These are phyloP conservation scores for Psittacula cyanocephala DNA, from an alignment of 2,113 vertebrate genomes.

Conservation along the genomic window DNA sequence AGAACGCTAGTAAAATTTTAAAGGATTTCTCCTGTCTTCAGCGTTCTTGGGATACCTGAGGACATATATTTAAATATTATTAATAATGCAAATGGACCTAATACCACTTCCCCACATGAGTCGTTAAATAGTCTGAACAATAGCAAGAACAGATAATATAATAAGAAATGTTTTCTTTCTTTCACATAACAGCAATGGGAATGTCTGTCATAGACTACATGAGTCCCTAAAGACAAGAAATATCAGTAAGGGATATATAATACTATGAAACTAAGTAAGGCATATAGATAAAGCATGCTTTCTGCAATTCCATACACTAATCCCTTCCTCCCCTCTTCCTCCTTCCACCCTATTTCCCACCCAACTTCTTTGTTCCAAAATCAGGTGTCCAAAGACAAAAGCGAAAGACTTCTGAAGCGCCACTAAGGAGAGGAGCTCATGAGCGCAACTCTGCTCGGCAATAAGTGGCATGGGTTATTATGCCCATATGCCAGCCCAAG, in stretches of 20 bases:
- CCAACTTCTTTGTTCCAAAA: background rate
- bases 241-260: background rate
- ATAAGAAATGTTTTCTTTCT: background rate
- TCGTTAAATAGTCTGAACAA: background rate
- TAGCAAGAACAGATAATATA: background rate
- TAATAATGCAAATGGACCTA: background rate
- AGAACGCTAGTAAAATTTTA: background rate
- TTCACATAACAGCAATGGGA: background rate
- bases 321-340: background rate
- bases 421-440: background rate
- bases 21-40: background rate
- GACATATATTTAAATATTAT: background rate
- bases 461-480: background rate
- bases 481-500: fast-evolving
- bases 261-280: background rate
- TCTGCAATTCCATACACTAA: fast-evolving
- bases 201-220: background rate
- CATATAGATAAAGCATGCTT: background rate
- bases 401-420: background rate
- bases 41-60: background rate
- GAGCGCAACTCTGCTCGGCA: background rate
- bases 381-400: background rate
- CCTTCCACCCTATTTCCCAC: background rate
- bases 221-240: background rate
- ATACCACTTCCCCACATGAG: background rate